Base-by-base conservation (phyloP, 2,113 vertebrate genomes). In the Siniperca chuatsi region DNA sequence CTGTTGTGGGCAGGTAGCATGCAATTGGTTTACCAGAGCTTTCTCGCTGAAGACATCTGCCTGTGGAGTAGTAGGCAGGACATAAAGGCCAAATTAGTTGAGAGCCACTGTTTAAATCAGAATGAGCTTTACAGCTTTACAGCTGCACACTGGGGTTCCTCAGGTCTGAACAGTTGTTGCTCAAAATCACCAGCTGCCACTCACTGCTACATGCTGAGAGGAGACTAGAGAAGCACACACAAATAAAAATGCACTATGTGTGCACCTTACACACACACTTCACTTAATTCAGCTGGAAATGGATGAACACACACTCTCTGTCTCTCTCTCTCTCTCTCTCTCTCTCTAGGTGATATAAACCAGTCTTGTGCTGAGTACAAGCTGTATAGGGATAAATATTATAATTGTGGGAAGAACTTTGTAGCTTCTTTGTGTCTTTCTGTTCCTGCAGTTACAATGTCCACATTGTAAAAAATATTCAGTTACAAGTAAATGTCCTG, bases 181-280 rank as follows among this genome's bases (percentile, higher is more conserved):
- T 84, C 35, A 86, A 90, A 93, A 92, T 92, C 91, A 92, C 89
- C 90, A 92, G 89, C 89, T 93, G 93, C 82, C 91, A 89, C 79
- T 92, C 87, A 81, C 65, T 42, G 6, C 78, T 15, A 1, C 91
- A 86, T 68, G 88, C 90, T 92, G 90, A 75, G 90, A 86, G 81
- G 65, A 85, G 75, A 81, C 73, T 6, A 75, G 74, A 82, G 50
- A 71, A 67, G 74, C 83, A 90, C 83, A 76, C 73, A 77, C 55
- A 90, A 68, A 64, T 37, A 67, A 37, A 66, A n/a, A 69, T 11
- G 11, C 42, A 75, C 15, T 58, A 10, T 66, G 75, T 77, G 78
- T 73, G 50, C 48, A 74, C 20, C 48, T 57, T 37, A 55, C 73
- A 55, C 35, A 33, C 62, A 75, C 42, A 44, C 40, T 44, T 9